A percentile compares a stretch with the other conserved stretches of the same genome.
Conservation (phyloP, 2,888 invertebrate genomes). For the Drepana falcataria region DNA sequence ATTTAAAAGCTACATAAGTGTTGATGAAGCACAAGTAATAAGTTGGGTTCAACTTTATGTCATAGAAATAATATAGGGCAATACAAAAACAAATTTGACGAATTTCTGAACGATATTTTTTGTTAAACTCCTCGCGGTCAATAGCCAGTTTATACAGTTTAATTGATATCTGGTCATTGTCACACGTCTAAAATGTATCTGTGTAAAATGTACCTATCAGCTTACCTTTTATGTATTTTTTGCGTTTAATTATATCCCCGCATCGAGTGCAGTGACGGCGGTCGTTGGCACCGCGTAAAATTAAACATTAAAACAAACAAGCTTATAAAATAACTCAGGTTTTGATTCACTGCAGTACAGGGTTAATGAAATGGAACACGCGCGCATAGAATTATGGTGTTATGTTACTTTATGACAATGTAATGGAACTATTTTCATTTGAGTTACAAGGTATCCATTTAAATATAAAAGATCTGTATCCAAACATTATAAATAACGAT, state of each 20-base stretch:
- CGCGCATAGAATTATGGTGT: conserved; percentile 21
- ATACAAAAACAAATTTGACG: too few relatives aligned
- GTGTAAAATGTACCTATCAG: conserved; percentile 10
- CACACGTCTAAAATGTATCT: neutral
- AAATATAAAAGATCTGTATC: too few relatives aligned
- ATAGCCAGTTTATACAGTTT: too few relatives aligned
- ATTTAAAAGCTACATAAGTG: too few relatives aligned
- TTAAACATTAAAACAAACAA: conserved; percentile 74
- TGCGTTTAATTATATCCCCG: conserved; percentile 35
- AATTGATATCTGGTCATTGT: too few relatives aligned
- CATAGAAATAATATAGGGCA: too few relatives aligned
- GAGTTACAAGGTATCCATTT: neutral
- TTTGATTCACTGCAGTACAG: conserved; percentile 54
- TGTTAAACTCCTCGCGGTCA: too few relatives aligned
- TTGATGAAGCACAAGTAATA: too few relatives aligned
- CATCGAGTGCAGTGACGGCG: conserved; percentile 18
- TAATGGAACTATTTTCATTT: neutral
- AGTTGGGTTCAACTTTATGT: too few relatives aligned
- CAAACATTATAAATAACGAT: too few relatives aligned
- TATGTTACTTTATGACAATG: conserved; percentile 8
- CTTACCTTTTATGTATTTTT: conserved; percentile 16
- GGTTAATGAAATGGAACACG: conserved; percentile 37
- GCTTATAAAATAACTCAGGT: conserved; percentile 61
- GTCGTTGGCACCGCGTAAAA: conserved; percentile 71
- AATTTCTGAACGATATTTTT: too few relatives aligned